Base-by-base conservation (phyloP, 2,888 invertebrate genomes). In the Ectropis crepuscularia region DNA sequence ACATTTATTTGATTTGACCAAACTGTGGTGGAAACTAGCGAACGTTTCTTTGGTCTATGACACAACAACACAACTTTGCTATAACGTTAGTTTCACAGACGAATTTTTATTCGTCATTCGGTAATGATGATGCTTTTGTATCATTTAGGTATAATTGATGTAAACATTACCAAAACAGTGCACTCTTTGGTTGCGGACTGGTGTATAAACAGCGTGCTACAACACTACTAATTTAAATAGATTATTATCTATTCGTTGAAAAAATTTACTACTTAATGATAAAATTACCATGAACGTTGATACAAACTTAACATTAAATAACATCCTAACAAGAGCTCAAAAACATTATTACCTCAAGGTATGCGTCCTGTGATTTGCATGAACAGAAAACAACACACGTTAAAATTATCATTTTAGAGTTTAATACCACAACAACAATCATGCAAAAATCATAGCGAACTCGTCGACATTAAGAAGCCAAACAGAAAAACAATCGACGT, bases 321-420 rank as follows among this genome's bases (percentile, higher is more conserved):
- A 28, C 16, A 28, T 28, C 16, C 16, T 28, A 28, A 28, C 16
- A 28, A 28, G 16, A 28, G 2, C 4, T 28, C 4, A 28, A 50
- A 61, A 28, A 10, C 11, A 53, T 11, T 16, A 69, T 88, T 90
- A 92, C 92, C 92, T 92, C 90, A 92, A 77, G 90, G 91, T 82
- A 92, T 89, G 73, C 92, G 91, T 90, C 92, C 92, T 90, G 82
- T 75, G 76, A 69, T 79, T 74, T 71, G 86, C 87, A 76, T 68
- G 68, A 82, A 87, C 75, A 79, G 74, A 79, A 75, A 79, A 78
- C 74, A 69, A 72, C 61, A 53, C 8, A 63, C 74, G 61, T 74
- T 55, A 70, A 58, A 73, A 69, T 73, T 37, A 67, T 55, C n/a
- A 50, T 45, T 61, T 55, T 61, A 63, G 9, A 49, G 11, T 11